These are phyloP conservation scores for Andricus grossulariae DNA, from an alignment of 1,140 invertebrate genomes.

Conservation along the genomic window DNA sequence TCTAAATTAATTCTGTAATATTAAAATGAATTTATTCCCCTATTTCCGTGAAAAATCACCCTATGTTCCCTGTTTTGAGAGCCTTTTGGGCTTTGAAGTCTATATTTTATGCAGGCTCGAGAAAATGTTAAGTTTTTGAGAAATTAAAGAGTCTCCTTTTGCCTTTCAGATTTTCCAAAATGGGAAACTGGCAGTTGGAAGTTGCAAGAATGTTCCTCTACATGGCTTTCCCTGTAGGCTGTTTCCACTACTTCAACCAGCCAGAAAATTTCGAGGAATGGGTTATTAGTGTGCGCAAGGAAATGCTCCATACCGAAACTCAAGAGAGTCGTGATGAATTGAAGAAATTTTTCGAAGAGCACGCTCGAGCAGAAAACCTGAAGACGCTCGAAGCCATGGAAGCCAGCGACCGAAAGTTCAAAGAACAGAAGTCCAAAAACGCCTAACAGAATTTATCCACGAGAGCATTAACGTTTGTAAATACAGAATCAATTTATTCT, in stretches of 20 bases:
- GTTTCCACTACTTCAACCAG: conserved; percentile 92
- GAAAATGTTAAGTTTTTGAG: neutral
- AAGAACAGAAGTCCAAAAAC: neutral
- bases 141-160: neutral
- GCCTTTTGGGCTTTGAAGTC: too few relatives aligned
- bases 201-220: conserved; percentile 89
- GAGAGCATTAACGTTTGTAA: neutral
- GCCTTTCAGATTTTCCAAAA: conserved; percentile 59
- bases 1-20: too few relatives aligned
- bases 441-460: neutral
- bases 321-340: neutral
- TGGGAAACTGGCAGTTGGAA: conserved; percentile 90
- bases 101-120: too few relatives aligned
- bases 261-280: conserved; percentile 88
- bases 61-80: too few relatives aligned
- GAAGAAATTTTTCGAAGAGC: conserved; percentile 33
- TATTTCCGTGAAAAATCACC: too few relatives aligned
- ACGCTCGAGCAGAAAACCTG: neutral
- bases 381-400: conserved; percentile 30
- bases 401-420: conserved; percentile 1
- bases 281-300: conserved; percentile 82
- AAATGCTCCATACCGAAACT: conserved; percentile 72
- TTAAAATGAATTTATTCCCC: too few relatives aligned
- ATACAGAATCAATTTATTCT: neutral
- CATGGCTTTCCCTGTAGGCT: conserved; percentile 87